Evolutionary conservation across 2,888 invertebrate genomes (phyloP), one percentile per base, ranked within the genome.

Genomic region (Hermaeophaga mercurialis): DNA sequence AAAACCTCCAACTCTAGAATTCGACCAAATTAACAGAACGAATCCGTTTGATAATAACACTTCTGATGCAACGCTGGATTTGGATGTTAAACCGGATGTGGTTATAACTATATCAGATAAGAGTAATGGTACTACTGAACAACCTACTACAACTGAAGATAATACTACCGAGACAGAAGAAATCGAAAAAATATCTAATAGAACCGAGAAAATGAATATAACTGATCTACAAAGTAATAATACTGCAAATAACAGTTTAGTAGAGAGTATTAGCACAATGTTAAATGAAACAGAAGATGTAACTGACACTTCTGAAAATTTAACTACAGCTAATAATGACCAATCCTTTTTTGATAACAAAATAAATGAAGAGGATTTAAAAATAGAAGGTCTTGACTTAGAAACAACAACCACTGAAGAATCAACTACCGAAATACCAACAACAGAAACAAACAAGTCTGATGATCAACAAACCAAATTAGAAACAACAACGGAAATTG

Each of bases 31-130:
- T 81, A 82, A 64, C 79, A 82, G 67, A 28, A 80, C 79, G 5
- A 83, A 82, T 73, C 81, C 82, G 1, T 72, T 77, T 38, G 81
- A 81, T 56, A 66, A 68, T 22, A 64, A 72, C 58, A 72, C 74
- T 11, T 65, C 65, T 3, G 73, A 73, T 56, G 61, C 62, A 1
- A 34, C 24, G 12, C 15, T 24, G 34, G 33, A 48, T 7, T 57
- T 71, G 5, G 59, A 59, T 18, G 66, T 73, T 17, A 54, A 54
- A 43, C 47, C 50, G 2, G 58, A 60, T 6, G 63, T 44, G 9
- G 36, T 41, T 11, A 34, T 41, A 12, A 41, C 47, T 17, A 47
- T 57, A 7, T 41, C 26, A 9, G 45, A 63, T 34, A 54, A 60
- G 24, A 57, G 57, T 45, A 58, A 59, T 36, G 38, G 22, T 26